Evolutionary conservation across 1,140 invertebrate species (phyloP).

Genomic region (Trichonephila clavipes): DNA sequence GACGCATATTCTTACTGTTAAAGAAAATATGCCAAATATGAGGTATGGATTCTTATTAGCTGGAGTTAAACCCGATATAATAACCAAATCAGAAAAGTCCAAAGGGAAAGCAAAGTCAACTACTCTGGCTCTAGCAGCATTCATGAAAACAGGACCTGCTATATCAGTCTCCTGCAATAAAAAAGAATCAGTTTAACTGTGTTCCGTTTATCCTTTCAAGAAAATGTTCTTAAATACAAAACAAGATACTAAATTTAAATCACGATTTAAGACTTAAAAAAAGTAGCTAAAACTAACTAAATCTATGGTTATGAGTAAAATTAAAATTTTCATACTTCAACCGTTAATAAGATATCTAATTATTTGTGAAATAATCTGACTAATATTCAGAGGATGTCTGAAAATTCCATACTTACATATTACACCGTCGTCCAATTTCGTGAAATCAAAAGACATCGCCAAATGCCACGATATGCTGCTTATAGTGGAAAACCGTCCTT

Average conservation of each 20-base stretch:
- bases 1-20: background rate
- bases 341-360: too few species aligned
- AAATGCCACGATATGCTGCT: too few species aligned
- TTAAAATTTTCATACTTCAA: too few species aligned
- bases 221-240: background rate
- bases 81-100: slow-evolving; percentile 18
- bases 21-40: slow-evolving; percentile 39
- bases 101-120: slow-evolving; percentile 37
- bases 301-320: too few species aligned
- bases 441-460: too few species aligned
- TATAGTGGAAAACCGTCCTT: too few species aligned
- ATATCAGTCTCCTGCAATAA: slow-evolving; percentile 42
- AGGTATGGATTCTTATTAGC: slow-evolving; percentile 30
- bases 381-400: too few species aligned
- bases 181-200: background rate
- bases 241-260: background rate
- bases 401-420: too few species aligned
- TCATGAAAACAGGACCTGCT: slow-evolving; percentile 52
- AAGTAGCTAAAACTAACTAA: too few species aligned
- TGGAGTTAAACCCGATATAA: slow-evolving; percentile 20
- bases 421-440: too few species aligned
- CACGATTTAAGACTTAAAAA: background rate
- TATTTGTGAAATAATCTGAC: too few species aligned
- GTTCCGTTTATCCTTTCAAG: background rate
- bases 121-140: background rate